Conservation (phyloP, 1,140 invertebrate species). For the Uloborus diversus region DNA sequence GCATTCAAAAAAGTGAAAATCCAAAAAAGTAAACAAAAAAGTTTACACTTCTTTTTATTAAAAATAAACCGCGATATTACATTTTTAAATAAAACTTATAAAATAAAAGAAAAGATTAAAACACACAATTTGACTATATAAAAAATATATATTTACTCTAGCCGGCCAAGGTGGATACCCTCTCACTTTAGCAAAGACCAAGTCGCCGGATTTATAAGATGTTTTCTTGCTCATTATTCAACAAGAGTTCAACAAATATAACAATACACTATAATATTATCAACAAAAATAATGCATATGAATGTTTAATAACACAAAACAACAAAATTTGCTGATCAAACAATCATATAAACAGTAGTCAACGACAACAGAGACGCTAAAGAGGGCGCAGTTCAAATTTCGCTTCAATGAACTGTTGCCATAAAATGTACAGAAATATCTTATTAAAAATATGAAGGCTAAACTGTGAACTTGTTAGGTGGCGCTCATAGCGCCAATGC, state of each 20-base stretch:
- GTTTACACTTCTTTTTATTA: too few relatives aligned
- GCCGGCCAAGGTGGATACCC: conserved; percentile 97
- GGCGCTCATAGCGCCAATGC: too few relatives aligned
- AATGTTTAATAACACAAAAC: neutral
- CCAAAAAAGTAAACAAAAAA: too few relatives aligned
- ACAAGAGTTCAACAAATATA: neutral
- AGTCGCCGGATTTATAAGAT: conserved; percentile 80
- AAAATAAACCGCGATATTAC: too few relatives aligned
- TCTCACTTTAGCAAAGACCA: conserved; percentile 95
- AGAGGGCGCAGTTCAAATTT: conserved; percentile 56
- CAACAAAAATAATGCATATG: neutral
- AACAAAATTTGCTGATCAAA: neutral
- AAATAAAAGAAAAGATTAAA: too few relatives aligned
- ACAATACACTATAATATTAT: too few relatives aligned
- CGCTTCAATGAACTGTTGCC: conserved; percentile 30
- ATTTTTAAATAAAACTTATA: too few relatives aligned
- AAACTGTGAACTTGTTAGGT: too few relatives aligned
- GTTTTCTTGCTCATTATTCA: conserved; percentile 49
- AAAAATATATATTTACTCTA: conserved; percentile 73
- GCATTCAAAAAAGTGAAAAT: too few relatives aligned
- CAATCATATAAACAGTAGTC: conserved; percentile 10
- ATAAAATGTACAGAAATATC: too few relatives aligned
- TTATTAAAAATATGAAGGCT: too few relatives aligned
- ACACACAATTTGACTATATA: too few relatives aligned
- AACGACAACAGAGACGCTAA: conserved; percentile 56